Evolutionary conservation across 2,888 invertebrate genomes (phyloP).

Genomic region (Neria commutata): DNA sequence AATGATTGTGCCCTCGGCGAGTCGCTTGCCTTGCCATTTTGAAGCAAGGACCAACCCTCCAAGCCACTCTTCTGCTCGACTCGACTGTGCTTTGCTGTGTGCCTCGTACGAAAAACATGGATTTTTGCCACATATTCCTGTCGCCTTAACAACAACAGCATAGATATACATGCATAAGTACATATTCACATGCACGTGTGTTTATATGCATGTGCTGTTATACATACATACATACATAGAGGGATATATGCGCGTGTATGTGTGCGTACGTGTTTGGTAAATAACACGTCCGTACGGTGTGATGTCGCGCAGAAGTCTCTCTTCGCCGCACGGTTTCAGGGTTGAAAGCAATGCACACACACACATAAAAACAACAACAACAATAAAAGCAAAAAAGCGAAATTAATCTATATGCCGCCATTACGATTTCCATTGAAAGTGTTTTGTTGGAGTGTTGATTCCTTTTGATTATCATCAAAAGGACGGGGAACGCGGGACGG

Average conservation of each 20-base stretch:
- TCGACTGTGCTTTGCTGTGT: too few species aligned
- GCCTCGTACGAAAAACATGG: too few species aligned
- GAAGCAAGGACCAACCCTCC: too few species aligned
- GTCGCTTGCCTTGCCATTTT: too few species aligned
- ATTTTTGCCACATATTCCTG: conserved; percentile 20
- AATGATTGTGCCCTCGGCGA: neutral
- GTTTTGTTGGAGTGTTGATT: neutral
- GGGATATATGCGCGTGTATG: conserved; percentile 22
- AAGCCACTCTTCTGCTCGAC: too few species aligned
- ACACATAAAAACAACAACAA: conserved; percentile 9
- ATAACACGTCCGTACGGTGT: conserved; percentile 57
- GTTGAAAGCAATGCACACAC: conserved; percentile 34
- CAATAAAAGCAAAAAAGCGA: conserved; percentile 31
- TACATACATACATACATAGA: conserved; percentile 6
- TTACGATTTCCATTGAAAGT: neutral
- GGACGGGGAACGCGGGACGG: too few species aligned
- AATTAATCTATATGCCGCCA: neutral
- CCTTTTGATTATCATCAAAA: too few species aligned
- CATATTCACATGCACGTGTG: conserved; percentile 1
- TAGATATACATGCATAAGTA: conserved; percentile 6
- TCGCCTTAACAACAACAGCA: conserved; percentile 13
- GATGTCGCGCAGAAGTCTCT: conserved; percentile 4
- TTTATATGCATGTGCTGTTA: conserved; percentile 6
- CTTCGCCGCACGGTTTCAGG: conserved; percentile 40
- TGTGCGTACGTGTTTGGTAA: conserved; percentile 57